Evolutionary conservation across 2,113 vertebrate genomes (phyloP).

Genomic region (Sylvia atricapilla): DNA sequence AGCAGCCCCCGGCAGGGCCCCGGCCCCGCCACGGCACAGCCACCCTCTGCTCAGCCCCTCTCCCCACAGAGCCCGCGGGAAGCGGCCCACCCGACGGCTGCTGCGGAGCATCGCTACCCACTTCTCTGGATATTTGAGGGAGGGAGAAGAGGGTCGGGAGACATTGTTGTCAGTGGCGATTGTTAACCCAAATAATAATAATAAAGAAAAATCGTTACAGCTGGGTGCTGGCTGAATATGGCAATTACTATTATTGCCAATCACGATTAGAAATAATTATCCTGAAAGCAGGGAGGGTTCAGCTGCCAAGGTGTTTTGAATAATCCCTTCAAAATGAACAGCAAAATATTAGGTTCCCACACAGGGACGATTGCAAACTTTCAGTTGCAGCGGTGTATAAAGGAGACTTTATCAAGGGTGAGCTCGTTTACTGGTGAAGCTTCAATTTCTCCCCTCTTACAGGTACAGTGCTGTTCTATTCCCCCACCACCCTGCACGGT

Average conservation of each 20-base stretch:
- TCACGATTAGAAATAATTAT: constrained; percentile 55
- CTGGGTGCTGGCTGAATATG: constrained; percentile 51
- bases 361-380: neutral
- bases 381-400: neutral
- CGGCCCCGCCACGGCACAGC: neutral
- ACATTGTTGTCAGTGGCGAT: constrained; percentile 19
- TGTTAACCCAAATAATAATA: constrained; percentile 55
- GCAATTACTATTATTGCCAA: constrained; percentile 55
- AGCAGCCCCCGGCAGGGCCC: neutral
- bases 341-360: neutral
- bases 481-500: fast-evolving
- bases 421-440: neutral
- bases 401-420: neutral
- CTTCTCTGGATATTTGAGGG: neutral
- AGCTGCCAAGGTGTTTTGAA: constrained; percentile 60
- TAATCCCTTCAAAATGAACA: constrained; percentile 4
- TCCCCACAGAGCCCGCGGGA: neutral
- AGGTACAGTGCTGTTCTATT: neutral
- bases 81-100: neutral
- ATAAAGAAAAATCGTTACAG: constrained; percentile 44
- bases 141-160: neutral
- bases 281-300: constrained; percentile 26
- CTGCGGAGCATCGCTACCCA: neutral
- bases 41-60: neutral
- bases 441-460: no score